A percentile compares a stretch with the other conserved stretches of the same genome.
These are phyloP conservation scores for Yponomeuta evonymella DNA, from an alignment of 2,888 invertebrate genomes.

Conservation along the genomic window DNA sequence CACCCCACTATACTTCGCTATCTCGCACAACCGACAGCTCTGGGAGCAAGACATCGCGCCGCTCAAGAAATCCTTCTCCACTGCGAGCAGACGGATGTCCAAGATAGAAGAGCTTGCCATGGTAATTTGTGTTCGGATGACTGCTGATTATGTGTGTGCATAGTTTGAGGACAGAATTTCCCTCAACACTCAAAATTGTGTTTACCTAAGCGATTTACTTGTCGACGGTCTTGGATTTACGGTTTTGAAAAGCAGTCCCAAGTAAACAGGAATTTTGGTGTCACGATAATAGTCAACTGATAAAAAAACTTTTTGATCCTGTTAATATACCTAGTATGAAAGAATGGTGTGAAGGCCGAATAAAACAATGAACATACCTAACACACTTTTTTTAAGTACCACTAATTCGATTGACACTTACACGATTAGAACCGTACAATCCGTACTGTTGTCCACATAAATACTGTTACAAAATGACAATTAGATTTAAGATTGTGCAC, in stretches of 20 bases:
- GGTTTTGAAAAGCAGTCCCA: no score
- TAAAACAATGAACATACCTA: no score
- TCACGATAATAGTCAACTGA: no score
- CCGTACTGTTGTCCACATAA: not conserved
- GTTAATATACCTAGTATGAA: no score
- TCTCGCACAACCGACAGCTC: constrained; percentile 62
- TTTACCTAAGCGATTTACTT: no score
- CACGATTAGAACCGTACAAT: not conserved
- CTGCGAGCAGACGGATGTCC: constrained; percentile 86
- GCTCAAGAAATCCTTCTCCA: constrained; percentile 87
- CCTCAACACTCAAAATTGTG: no score
- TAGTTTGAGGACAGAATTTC: not conserved
- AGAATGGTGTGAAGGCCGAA: no score
- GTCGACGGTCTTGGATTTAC: no score
- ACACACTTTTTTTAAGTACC: no score
- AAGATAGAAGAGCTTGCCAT: constrained; percentile 87
- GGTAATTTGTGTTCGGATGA: constrained; percentile 72
- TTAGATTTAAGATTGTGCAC: not conserved
- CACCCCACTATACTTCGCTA: not conserved
- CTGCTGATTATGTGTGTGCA: not conserved
- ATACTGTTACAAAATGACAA: not conserved
- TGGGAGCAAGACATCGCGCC: constrained; percentile 93
- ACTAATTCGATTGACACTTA: not conserved
- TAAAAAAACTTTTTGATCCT: no score
- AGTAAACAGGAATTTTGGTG: no score